Base-by-base conservation (phyloP, 2,113 vertebrate species). In the Chaenogobius annularis region DNA sequence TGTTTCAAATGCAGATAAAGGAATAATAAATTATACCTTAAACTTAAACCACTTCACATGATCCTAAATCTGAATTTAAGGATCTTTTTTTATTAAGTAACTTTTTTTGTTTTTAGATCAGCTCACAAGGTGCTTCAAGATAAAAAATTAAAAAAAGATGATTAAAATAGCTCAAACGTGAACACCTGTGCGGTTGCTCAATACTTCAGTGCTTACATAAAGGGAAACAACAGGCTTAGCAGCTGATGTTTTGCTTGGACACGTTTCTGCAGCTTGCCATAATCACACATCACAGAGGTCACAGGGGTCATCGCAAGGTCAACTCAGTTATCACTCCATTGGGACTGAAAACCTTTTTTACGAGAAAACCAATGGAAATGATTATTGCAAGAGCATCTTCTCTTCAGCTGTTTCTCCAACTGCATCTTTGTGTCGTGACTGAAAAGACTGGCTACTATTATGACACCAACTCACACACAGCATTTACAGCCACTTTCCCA, bases 271-370 rank as follows among this genome's bases (percentile, higher is more conserved):
- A 63, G 35, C 70, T 40, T n/a, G 23, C 54, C 10, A 12, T 43
- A 74, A 48, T 74, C 75, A 58, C 68, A 35, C 47, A 50, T 66
- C 56, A 68, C 61, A 40, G 44, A 9, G 44, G 44, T 63, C 64
- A 73, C 72, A 75, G 73, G 66, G 78, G 75, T 83, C 81, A 81
- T 26, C 12, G 1, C 55, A 48, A 68, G 83, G 78, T 83, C 83
- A 68, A 35, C 23, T 68, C 58, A 37, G 79, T 83, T 54, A 65
- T 72, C 54, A 1, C 68, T 40, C 23, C 66, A 12, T 7, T 7
- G 50, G 22, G 68, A 77, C 67, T 68, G 76, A 80, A 85, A 85
- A 70, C 47, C 52, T 55, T 79, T 52, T 79, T 76, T 70, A 84
- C 85, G 68, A 64, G 52, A 55, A 59, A 55, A 67, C 31, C 63